Conservation (phyloP, 2,888 invertebrate genomes). For the Helleia helle region DNA sequence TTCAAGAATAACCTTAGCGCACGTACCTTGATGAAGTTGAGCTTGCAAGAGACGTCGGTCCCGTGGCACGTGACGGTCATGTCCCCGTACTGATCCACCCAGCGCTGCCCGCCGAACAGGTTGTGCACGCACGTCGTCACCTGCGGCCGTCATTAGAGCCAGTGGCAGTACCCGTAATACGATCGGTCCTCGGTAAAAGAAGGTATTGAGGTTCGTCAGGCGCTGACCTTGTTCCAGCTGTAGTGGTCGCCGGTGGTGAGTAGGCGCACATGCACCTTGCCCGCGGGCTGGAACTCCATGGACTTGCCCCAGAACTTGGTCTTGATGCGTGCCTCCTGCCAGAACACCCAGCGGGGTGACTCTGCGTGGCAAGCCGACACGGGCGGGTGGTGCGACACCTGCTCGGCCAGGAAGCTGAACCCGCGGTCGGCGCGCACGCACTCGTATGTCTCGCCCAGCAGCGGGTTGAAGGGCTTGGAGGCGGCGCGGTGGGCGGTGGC, state of each 20-base stretch:
- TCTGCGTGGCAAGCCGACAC: slow-evolving; percentile 87
- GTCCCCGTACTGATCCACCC: slow-evolving; percentile 92
- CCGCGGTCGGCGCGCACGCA: slow-evolving; percentile 84
- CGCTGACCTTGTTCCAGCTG: slow-evolving; percentile 79
- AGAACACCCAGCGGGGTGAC: slow-evolving; percentile 82
- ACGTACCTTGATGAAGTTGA: slow-evolving; percentile 85
- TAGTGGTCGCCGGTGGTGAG: slow-evolving; percentile 79
- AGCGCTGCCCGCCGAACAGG: slow-evolving; percentile 85
- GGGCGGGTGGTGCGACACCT: slow-evolving; percentile 91
- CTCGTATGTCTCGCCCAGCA: slow-evolving; percentile 88
- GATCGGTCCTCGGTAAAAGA: too few species aligned
- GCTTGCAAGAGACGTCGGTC: slow-evolving; percentile 79
- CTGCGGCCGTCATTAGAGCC: slow-evolving; percentile 26
- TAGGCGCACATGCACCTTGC: slow-evolving; percentile 77
- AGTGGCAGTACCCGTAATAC: too few species aligned
- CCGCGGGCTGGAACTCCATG: slow-evolving; percentile 90
- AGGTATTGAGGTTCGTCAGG: too few species aligned
- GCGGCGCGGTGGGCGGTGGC: slow-evolving; percentile 83
- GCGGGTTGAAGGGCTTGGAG: slow-evolving; percentile 89
- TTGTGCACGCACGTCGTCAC: slow-evolving; percentile 91
- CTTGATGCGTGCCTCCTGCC: slow-evolving; percentile 88
- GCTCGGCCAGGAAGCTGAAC: slow-evolving; percentile 83
- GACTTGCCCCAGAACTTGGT: slow-evolving; percentile 94
- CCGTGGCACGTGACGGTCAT: slow-evolving; percentile 78
- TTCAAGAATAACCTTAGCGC: too few species aligned